phyloP scores from a whole-genome alignment of 2,113 vertebrate genomes.

The Stegostoma tigrinum region DNA sequence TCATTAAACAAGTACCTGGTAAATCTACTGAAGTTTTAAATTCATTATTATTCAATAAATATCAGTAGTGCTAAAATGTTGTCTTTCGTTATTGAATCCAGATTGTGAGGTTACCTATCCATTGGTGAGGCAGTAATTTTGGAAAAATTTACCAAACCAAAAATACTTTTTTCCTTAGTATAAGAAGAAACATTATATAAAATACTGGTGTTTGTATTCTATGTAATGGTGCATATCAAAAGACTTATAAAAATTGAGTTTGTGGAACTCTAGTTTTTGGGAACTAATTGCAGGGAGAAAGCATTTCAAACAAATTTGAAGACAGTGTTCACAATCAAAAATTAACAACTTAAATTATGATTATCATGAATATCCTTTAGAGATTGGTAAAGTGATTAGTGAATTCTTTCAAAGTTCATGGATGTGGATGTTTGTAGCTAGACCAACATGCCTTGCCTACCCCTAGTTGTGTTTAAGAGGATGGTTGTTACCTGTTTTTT shows the following conservation, averaged over 20 bases:
- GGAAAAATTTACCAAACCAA: neutral
- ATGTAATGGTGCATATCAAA: neutral
- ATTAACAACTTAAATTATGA: neutral
- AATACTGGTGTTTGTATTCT: neutral
- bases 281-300: too few species aligned
- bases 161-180: neutral
- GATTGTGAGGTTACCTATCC: neutral
- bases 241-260: neutral
- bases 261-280: too few species aligned
- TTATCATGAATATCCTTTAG: neutral
- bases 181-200: neutral
- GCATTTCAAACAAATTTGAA: too few species aligned
- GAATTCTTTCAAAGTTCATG: too few species aligned
- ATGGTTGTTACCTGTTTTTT: too few species aligned
- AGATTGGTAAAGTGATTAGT: neutral
- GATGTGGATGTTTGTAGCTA: too few species aligned
- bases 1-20: conserved; percentile 8
- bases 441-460: too few species aligned
- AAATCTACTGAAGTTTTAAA: conserved; percentile 20
- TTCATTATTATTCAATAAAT: conserved; percentile 32
- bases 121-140: neutral
- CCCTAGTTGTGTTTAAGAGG: too few species aligned
- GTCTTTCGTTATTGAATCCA: neutral
- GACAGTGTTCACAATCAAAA: neutral
- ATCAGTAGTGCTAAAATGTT: conserved; percentile 19